Evolutionary conservation across 1,140 invertebrate species (phyloP).

Genomic region (Pteromalus puparum): DNA sequence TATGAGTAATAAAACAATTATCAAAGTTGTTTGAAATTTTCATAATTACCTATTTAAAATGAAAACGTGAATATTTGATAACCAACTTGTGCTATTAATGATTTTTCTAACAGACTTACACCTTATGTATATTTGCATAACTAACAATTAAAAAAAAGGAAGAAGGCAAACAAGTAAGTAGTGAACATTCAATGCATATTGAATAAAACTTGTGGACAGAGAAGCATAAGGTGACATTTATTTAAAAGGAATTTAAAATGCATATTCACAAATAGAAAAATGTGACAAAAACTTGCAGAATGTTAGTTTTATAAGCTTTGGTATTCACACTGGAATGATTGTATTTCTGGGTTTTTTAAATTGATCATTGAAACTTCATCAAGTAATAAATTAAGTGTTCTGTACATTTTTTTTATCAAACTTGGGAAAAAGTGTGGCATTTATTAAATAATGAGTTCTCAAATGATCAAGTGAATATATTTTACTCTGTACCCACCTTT

Average conservation of each 20-base stretch:
- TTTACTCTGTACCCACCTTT: constrained; percentile 73
- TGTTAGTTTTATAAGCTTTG: constrained; percentile 44
- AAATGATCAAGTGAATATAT: constrained; percentile 3
- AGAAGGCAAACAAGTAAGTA: constrained; percentile 10
- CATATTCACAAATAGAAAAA: constrained; percentile 21
- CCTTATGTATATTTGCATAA: background rate
- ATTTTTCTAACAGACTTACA: background rate
- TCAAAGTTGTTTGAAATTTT: background rate
- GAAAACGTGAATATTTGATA: background rate
- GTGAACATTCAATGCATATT: background rate
- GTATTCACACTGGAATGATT: constrained; percentile 34
- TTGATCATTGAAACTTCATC: constrained; percentile 1
- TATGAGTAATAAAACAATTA: background rate
- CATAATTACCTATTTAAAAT: background rate
- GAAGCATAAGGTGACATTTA: constrained; percentile 19
- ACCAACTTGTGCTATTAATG: background rate
- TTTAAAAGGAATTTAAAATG: constrained; percentile 16
- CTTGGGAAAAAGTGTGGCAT: background rate
- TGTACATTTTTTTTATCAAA: background rate
- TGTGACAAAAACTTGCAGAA: background rate
- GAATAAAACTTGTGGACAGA: constrained; percentile 8
- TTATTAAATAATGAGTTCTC: constrained; percentile 1
- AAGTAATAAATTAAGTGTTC: constrained; percentile 6
- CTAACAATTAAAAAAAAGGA: background rate
- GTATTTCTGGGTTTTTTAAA: background rate